Percentiles rank a stretch among this genome's conserved stretches.
phyloP scores from a whole-genome alignment of 2,888 invertebrate genomes.

The Clusia tigrina region DNA sequence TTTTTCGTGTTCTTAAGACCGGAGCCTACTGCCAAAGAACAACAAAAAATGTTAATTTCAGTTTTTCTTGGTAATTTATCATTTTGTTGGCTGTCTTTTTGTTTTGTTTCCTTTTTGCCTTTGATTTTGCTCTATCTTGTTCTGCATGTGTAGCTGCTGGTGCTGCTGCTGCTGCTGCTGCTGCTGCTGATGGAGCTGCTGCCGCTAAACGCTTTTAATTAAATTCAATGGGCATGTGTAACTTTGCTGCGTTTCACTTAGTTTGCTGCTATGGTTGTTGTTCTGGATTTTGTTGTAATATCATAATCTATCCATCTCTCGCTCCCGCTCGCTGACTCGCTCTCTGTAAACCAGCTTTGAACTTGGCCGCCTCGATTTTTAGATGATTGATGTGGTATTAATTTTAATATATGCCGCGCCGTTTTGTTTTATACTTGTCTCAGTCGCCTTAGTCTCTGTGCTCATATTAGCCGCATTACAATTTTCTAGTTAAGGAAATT shows the following conservation, averaged over 20 bases:
- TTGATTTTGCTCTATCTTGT: not conserved
- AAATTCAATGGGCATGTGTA: slow-evolving; percentile 59
- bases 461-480: not conserved
- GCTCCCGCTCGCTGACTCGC: too few species aligned
- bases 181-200: not conserved
- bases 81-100: slow-evolving; percentile 31
- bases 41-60: slow-evolving; percentile 50
- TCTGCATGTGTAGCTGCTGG: not conserved
- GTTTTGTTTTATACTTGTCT: not conserved
- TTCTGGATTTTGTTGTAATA: not conserved
- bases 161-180: not conserved
- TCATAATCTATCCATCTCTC: too few species aligned
- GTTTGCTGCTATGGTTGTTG: not conserved
- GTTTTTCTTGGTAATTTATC: slow-evolving; percentile 55
- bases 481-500: not conserved
- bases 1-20: not conserved
- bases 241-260: slow-evolving; percentile 39
- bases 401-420: slow-evolving; percentile 50
- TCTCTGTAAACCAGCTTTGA: slow-evolving; percentile 52
- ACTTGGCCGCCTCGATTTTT: slow-evolving; percentile 60
- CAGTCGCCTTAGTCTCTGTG: slow-evolving; percentile 31
- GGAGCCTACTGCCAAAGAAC: not conserved
- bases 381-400: slow-evolving; percentile 63
- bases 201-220: slow-evolving; percentile 54
- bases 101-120: not conserved